Base-by-base conservation (phyloP, 2,888 invertebrate species). In the Tridacna crocea region DNA sequence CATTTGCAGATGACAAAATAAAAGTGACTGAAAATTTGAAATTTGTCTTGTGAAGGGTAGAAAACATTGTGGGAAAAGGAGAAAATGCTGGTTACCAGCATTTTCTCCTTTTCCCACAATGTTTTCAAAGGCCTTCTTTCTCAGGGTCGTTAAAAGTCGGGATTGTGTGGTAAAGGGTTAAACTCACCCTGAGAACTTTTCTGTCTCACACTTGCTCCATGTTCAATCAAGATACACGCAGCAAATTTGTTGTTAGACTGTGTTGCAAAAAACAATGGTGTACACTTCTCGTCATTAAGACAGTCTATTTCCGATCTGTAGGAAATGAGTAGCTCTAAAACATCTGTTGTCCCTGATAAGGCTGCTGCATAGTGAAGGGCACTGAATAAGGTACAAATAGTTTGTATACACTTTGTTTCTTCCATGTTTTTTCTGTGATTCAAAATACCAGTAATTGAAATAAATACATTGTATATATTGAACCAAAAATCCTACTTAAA, bases 241-340 rank as follows among this genome's bases (percentile, higher is more conserved):
- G 94, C 92, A 83, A 91, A 90, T 84, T 92, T 90, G 85, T 94
- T 94, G 84, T 93, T 93, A 66, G 92, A 86, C 82, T 93, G 91
- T n/a, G 92, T 92, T 51, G 94, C 92, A 74, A 91, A 91, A 87
- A 94, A 94, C 36, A 94, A 83, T 6, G 94, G 93, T 0, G 94
- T 92, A 75, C 90, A 87, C 0, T 91, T 90, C 3, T 94, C 93
- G 19, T 90, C 88, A 85, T 94, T 93, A 17, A 90, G 72, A n/a
- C 89, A 83, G 80, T 94, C 92, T 10, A 93, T 86, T 27, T 93
- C 91, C 11, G 93, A 93, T 22, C 92, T 93, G 80, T 89, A 89
- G 0, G 87, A 84, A 22, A 94, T 75, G 48, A 94, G 80, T 26
- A 92, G 77, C 77, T 93, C 93, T 63, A 94, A 83, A 0, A 94